phyloP scores from a whole-genome alignment of 1,140 invertebrate species.

The Wiebesia pumilae region DNA sequence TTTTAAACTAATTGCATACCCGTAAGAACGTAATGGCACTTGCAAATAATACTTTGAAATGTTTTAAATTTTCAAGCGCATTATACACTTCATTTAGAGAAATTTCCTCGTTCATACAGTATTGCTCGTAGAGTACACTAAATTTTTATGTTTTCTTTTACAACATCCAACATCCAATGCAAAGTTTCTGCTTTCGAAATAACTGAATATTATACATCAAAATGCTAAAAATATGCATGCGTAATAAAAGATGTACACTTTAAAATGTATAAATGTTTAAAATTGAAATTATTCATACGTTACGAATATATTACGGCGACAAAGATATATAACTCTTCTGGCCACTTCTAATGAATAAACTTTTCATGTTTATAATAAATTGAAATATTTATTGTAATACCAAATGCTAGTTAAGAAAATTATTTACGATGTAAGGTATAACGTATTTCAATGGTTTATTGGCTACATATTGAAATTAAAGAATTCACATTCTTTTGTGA shows the following conservation, averaged over 20 bases:
- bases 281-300: neutral
- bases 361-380: neutral
- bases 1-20: neutral
- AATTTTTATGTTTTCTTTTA: neutral
- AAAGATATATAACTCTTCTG: neutral
- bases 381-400: neutral
- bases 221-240: neutral
- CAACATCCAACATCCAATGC: constrained; percentile 9
- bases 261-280: neutral
- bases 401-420: neutral
- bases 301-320: neutral
- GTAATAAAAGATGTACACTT: neutral
- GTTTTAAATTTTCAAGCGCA: neutral
- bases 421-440: neutral
- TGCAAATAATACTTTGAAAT: neutral
- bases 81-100: neutral
- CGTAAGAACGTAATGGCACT: neutral
- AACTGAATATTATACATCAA: neutral
- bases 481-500: neutral
- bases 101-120: neutral
- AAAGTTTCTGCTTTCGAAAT: constrained; percentile 19
- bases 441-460: neutral
- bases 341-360: neutral
- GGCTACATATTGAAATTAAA: neutral
- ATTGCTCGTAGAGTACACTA: neutral